These are phyloP conservation scores for Chesias legatella DNA, from an alignment of 2,888 invertebrate species.

Conservation along the genomic window DNA sequence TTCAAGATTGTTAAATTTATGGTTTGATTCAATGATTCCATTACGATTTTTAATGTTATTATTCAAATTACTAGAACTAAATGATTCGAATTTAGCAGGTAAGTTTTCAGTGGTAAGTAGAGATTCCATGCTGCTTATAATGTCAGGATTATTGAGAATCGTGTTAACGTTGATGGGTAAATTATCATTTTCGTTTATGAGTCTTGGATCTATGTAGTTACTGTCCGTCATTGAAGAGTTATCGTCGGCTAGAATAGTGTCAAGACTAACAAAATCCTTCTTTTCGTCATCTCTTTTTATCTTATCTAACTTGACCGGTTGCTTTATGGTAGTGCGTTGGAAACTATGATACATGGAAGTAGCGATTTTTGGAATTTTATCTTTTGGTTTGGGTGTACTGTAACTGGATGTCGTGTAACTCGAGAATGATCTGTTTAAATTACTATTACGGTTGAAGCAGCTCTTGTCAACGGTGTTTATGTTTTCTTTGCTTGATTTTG, in stretches of 20 bases:
- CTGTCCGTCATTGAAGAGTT: constrained; percentile 74
- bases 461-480: constrained; percentile 60
- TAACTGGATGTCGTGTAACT: constrained; percentile 67
- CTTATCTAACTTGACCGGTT: constrained; percentile 71
- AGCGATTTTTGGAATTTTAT: constrained; percentile 73
- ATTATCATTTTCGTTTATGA: constrained; percentile 87
- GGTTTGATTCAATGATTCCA: constrained; percentile 41
- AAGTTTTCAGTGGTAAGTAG: constrained; percentile 73
- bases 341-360: constrained; percentile 74
- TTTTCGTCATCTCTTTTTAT: constrained; percentile 63
- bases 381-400: constrained; percentile 70
- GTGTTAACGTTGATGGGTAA: constrained; percentile 81
- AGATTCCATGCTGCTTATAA: constrained; percentile 77
- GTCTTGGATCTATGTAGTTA: constrained; percentile 79
- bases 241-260: constrained; percentile 61
- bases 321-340: constrained; percentile 65
- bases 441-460: constrained; percentile 63
- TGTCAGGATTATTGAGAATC: constrained; percentile 73
- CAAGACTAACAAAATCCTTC: constrained; percentile 73
- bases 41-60: constrained; percentile 50
- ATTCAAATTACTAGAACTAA: constrained; percentile 52
- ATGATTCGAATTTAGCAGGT: constrained; percentile 72
- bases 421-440: constrained; percentile 68
- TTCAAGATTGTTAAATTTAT: constrained; percentile 42
- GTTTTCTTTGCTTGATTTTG: constrained; percentile 75